A percentile compares a stretch with the other conserved stretches of the same genome.
phyloP scores from a whole-genome alignment of 2,113 vertebrate species.

The Andinoacara biseriatus region DNA sequence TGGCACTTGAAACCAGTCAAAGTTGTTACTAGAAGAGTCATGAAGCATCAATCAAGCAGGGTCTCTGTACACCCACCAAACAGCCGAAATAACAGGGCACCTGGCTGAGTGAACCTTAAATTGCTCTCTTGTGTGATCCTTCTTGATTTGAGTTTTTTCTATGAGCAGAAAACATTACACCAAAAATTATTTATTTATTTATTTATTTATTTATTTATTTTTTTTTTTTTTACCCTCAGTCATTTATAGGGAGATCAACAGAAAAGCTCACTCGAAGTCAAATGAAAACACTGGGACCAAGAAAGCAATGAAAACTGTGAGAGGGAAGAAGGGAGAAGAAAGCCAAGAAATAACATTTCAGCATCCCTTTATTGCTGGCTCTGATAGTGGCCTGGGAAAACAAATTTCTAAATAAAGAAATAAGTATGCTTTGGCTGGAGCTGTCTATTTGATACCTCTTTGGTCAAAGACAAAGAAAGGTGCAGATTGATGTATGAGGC shows the following conservation, averaged over 20 bases:
- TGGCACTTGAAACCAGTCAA: neutral
- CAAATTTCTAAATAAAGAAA: slow-evolving; percentile 61
- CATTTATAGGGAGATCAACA: slow-evolving; percentile 16
- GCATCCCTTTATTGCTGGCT: slow-evolving; percentile 37
- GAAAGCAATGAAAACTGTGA: slow-evolving; percentile 9
- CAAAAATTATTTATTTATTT: neutral
- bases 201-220: too few relatives aligned
- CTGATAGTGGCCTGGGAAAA: slow-evolving; percentile 45
- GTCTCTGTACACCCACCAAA: neutral
- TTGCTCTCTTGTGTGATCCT: slow-evolving; percentile 2
- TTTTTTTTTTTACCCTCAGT: neutral
- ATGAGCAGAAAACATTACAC: neutral
- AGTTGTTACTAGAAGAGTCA: neutral
- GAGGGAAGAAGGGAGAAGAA: neutral
- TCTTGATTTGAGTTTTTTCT: neutral
- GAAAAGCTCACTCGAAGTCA: slow-evolving; percentile 9
- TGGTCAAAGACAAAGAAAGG: slow-evolving; percentile 60
- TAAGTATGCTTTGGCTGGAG: slow-evolving; percentile 56
- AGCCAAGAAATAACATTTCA: slow-evolving; percentile 44
- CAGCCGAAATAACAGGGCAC: neutral
- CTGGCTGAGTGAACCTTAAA: slow-evolving; percentile 8
- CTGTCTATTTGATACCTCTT: slow-evolving; percentile 62
- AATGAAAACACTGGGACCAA: neutral
- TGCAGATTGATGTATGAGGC: slow-evolving; percentile 69
- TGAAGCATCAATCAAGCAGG: slow-evolving; percentile 5